These are phyloP conservation scores for Siderastrea siderea DNA, from an alignment of 92 coral and sea anemone species.

Conservation along the genomic window DNA sequence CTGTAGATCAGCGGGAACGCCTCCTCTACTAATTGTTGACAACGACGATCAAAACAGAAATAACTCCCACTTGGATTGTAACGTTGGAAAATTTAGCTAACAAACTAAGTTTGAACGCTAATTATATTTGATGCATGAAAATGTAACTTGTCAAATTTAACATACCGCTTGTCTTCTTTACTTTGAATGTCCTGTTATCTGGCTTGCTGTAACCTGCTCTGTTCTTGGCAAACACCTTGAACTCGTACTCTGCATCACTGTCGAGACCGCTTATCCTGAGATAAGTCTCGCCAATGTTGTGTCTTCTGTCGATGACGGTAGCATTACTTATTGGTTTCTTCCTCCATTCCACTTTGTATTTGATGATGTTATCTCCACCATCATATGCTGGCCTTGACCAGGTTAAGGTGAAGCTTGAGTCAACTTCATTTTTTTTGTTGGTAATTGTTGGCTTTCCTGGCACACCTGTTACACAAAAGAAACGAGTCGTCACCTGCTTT, in stretches of 20 bases:
- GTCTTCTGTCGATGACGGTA: background rate
- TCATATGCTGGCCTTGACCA: conserved; percentile 56
- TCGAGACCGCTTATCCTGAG: conserved; percentile 28
- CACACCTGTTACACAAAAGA: conserved; percentile 33
- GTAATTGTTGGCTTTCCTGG: conserved; percentile 65
- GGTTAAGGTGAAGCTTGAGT: conserved; percentile 24
- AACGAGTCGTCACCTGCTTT: no score
- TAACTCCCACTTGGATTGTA: no score
- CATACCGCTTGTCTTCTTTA: conserved; percentile 1
- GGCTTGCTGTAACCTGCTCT: conserved; percentile 49
- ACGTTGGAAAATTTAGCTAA: no score
- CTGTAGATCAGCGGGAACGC: no score
- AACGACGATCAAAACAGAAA: no score
- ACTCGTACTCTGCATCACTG: conserved; percentile 38
- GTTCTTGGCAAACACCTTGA: conserved; percentile 52
- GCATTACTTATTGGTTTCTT: background rate
- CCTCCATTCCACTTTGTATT: conserved; percentile 65
- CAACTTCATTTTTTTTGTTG: conserved; percentile 2
- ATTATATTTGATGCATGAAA: background rate
- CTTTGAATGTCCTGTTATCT: conserved; percentile 36
- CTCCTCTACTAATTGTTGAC: no score
- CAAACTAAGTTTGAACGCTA: no score
- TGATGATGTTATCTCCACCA: conserved; percentile 55
- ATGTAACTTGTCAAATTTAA: background rate
- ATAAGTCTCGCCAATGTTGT: background rate